These are phyloP conservation scores for Corythornis vintsioides DNA, from an alignment of 2,113 vertebrate genomes.

Conservation along the genomic window DNA sequence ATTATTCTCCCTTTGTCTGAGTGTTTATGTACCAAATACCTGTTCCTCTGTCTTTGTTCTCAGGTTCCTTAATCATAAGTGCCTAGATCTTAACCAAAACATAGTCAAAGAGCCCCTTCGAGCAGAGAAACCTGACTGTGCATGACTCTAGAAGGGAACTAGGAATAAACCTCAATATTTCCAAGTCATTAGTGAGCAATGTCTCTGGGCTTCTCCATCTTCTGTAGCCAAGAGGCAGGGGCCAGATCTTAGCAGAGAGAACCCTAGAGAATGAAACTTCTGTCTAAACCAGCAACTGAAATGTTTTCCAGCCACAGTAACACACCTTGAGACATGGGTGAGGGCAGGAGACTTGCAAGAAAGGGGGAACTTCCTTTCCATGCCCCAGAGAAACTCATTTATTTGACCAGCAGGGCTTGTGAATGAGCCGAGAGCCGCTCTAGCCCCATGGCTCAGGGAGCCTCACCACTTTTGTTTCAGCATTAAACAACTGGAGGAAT, in stretches of 20 bases:
- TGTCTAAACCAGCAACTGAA: slow-evolving; percentile 28
- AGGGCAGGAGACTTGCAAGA: slow-evolving; percentile 18
- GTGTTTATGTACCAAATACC: slow-evolving; percentile 19
- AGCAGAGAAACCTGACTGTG: neutral
- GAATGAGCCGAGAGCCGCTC: neutral
- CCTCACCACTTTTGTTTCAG: slow-evolving; percentile 39
- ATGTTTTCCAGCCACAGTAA: slow-evolving; percentile 11
- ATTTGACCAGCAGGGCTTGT: slow-evolving; percentile 41
- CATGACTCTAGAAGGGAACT: neutral
- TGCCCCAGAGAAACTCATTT: slow-evolving; percentile 41
- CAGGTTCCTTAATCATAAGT: neutral
- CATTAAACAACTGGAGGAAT: slow-evolving; percentile 55
- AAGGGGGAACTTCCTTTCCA: slow-evolving; percentile 36
- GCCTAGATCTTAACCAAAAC: slow-evolving; percentile 42
- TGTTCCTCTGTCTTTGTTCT: slow-evolving; percentile 25
- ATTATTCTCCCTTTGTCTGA: neutral
- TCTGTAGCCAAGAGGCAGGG: slow-evolving; percentile 39
- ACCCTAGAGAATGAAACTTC: slow-evolving; percentile 30
- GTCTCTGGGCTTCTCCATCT: slow-evolving; percentile 37
- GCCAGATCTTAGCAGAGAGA: neutral
- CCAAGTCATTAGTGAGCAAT: slow-evolving; percentile 27
- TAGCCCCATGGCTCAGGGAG: neutral
- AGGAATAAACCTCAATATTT: slow-evolving; percentile 27
- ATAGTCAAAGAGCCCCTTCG: neutral
- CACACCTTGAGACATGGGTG: neutral